These are phyloP conservation scores for Thyatira batis DNA, from an alignment of 2,888 invertebrate species.

Conservation along the genomic window DNA sequence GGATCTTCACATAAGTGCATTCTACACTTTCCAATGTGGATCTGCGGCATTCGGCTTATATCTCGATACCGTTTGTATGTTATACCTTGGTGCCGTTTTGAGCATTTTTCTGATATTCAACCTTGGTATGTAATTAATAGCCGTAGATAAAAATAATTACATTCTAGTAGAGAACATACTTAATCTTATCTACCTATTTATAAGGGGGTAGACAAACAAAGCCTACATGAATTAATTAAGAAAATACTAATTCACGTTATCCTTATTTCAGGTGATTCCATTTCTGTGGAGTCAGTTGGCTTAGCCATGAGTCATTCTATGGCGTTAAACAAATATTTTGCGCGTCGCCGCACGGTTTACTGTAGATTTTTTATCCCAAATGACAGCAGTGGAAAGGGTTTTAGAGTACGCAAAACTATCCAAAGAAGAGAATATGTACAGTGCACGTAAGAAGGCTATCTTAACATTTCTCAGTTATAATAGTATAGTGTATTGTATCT, in stretches of 20 bases:
- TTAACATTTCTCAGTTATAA: background rate
- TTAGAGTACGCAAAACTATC: constrained; percentile 88
- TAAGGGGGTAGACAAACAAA: background rate
- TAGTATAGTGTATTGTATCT: no score
- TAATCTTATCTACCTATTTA: background rate
- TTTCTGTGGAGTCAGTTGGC: constrained; percentile 82
- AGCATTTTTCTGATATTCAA: constrained; percentile 84
- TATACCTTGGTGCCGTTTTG: constrained; percentile 85
- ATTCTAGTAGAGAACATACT: background rate
- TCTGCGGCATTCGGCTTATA: constrained; percentile 88
- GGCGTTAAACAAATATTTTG: constrained; percentile 82
- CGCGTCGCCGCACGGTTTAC: constrained; percentile 92
- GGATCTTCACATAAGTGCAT: constrained; percentile 87
- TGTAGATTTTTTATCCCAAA: constrained; percentile 85
- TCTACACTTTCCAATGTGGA: constrained; percentile 85
- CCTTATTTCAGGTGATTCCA: constrained; percentile 38
- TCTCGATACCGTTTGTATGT: constrained; percentile 86
- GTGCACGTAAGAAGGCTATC: constrained; percentile 54
- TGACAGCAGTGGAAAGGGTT: constrained; percentile 89
- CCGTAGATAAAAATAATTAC: constrained; percentile 47
- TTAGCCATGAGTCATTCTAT: constrained; percentile 85
- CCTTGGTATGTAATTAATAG: constrained; percentile 60
- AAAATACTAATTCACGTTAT: background rate
- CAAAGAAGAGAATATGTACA: constrained; percentile 56
- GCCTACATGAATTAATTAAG: background rate